phyloP scores from a whole-genome alignment of 2,113 vertebrate genomes.

The Tiliqua scincoides region DNA sequence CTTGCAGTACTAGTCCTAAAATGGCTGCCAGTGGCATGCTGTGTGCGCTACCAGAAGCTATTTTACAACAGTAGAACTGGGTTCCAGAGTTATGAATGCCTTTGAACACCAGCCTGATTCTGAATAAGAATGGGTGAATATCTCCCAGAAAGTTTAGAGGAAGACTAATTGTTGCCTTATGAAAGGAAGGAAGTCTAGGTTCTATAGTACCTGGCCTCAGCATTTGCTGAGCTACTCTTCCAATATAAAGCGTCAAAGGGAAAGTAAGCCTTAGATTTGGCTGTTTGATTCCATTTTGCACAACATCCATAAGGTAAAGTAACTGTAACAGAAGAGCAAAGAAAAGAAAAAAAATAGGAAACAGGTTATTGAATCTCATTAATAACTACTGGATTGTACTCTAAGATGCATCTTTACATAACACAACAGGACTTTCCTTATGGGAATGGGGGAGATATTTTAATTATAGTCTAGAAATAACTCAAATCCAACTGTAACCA shows the following conservation, averaged over 20 bases:
- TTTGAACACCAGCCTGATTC: too few relatives aligned
- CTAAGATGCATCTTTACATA: not conserved
- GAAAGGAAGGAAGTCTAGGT: not conserved
- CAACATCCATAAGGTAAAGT: slow-evolving; percentile 87
- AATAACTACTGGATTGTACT: not conserved
- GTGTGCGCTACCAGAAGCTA: too few relatives aligned
- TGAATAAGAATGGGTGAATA: too few relatives aligned
- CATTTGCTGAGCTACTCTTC: slow-evolving; percentile 86
- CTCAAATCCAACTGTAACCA: slow-evolving; percentile 6
- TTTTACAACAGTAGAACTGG: too few relatives aligned
- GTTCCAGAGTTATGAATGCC: too few relatives aligned
- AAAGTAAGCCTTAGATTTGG: slow-evolving; percentile 86
- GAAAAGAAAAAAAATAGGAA: slow-evolving; percentile 34
- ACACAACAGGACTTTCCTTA: not conserved
- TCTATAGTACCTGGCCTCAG: slow-evolving; percentile 86
- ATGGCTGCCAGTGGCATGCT: too few relatives aligned
- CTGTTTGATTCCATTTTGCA: slow-evolving; percentile 87
- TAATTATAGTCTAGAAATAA: not conserved
- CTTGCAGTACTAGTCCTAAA: too few relatives aligned
- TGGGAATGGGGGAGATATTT: not conserved
- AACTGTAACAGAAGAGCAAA: slow-evolving; percentile 75
- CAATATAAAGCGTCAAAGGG: slow-evolving; percentile 81
- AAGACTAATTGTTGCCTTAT: not conserved
- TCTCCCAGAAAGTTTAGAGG: not conserved
- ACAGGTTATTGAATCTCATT: not conserved